Base-by-base conservation (phyloP, 1,140 invertebrate species). In the Ganaspis sp. region DNA sequence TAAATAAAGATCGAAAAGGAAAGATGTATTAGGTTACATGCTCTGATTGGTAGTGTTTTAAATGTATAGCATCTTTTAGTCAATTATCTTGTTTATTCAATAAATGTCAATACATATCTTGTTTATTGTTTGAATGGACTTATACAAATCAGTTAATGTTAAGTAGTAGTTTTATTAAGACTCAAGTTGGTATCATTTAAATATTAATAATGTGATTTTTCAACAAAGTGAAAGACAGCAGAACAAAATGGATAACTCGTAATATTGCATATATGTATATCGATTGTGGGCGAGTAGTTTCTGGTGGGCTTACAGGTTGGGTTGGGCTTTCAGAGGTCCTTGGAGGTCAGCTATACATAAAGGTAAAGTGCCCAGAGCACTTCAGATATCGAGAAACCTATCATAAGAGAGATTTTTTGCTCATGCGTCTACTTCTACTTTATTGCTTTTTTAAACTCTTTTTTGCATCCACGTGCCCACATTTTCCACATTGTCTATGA, bases 311-410 rank as follows among this genome's bases (percentile, higher is more conserved):
- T 70, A 81, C 81, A 80, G 82, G 85, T 85, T 84, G 89, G 87
- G 87, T 85, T 89, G 88, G 88, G 86, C 88, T 86, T 87, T 86
- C 84, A 85, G 86, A 86, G 89, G 89, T 90, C 87, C 85, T 87
- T 84, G 79, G 88, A 89, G 89, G 89, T 90, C 88, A 90, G 85
- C 80, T 80, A 80, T 83, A 82, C 84, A 86, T 83, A 84, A 88
- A 86, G 87, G 87, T 87, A 86, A 86, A 83, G 87, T 82, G 88
- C 89, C 87, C 79, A 82, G 85, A 89, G 89, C 88, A 86, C 80
- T 87, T 84, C 85, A 87, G 89, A 90, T 89, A 90, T 90, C 89
- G 86, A 89, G 84, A 83, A 90, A 86, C 88, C 84, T 89, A 90
- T 87, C 88, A 89, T 85, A 74, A 77, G 69, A 69, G 38, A 74